Conservation (phyloP, 2,113 vertebrate genomes). For the Abramis brama region DNA sequence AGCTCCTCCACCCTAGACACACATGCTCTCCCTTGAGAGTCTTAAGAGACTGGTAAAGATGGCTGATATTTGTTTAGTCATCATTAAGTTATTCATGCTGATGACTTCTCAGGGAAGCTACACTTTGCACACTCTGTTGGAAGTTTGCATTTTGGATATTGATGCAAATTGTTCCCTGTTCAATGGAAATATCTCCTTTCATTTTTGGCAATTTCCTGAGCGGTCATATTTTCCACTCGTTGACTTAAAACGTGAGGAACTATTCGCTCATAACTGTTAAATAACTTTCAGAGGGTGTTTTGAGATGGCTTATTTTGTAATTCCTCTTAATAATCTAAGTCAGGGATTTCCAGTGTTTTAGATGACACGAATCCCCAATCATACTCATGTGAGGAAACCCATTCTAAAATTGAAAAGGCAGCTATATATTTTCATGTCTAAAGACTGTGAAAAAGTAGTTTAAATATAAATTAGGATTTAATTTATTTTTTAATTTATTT, state of each 20-base stretch:
- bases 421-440: no score
- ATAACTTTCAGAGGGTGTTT: neutral
- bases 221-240: neutral
- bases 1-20: conserved; percentile 56
- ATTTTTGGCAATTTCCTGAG: neutral
- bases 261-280: neutral
- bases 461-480: no score
- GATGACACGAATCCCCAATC: neutral
- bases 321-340: neutral
- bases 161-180: conserved; percentile 48
- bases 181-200: conserved; percentile 15
- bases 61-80: conserved; percentile 18
- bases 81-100: conserved; percentile 25
- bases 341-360: neutral
- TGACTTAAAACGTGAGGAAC: conserved; percentile 2
- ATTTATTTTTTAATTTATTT: no score
- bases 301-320: neutral
- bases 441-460: no score
- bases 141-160: conserved; percentile 49
- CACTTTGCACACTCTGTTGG: neutral
- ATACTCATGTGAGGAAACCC: neutral
- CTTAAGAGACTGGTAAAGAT: conserved; percentile 5
- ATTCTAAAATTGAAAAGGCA: neutral
- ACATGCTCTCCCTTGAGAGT: conserved; percentile 33
- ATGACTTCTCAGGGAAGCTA: conserved; percentile 23